These are phyloP conservation scores for Drepana falcataria DNA, from an alignment of 2,888 invertebrate species.

Conservation along the genomic window DNA sequence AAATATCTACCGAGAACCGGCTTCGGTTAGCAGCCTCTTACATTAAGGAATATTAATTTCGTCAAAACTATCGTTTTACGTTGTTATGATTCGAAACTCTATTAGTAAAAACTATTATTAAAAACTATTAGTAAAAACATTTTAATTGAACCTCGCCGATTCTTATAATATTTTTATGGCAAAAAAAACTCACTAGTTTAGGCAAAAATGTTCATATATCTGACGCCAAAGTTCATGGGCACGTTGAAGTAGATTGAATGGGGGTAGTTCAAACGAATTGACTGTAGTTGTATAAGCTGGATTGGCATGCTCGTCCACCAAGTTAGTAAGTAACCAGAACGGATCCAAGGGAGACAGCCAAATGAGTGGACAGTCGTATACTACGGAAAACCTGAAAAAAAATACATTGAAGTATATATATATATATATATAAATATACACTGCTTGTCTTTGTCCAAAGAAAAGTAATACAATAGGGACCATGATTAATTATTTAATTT, in stretches of 20 bases:
- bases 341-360: slow-evolving; percentile 45
- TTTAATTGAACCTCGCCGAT: background rate
- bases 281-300: slow-evolving; percentile 32
- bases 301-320: slow-evolving; percentile 38
- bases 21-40: no score
- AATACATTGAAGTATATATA: background rate
- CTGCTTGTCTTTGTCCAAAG: no score
- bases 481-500: no score
- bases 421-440: no score
- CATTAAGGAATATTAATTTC: no score
- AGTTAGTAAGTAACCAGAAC: slow-evolving; percentile 29
- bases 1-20: no score
- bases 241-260: slow-evolving; percentile 28
- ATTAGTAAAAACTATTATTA: background rate
- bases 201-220: background rate
- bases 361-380: slow-evolving; percentile 47
- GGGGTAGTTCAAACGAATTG: slow-evolving; percentile 11
- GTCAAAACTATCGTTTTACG: no score
- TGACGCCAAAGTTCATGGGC: slow-evolving; percentile 12
- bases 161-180: background rate
- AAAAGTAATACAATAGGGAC: no score
- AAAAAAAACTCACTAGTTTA: slow-evolving; percentile 6
- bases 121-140: slow-evolving; percentile 1
- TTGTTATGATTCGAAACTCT: no score
- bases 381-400: slow-evolving; percentile 38